Evolutionary conservation across 2,113 vertebrate genomes (phyloP).

Genomic region (Charadrius vociferus): DNA sequence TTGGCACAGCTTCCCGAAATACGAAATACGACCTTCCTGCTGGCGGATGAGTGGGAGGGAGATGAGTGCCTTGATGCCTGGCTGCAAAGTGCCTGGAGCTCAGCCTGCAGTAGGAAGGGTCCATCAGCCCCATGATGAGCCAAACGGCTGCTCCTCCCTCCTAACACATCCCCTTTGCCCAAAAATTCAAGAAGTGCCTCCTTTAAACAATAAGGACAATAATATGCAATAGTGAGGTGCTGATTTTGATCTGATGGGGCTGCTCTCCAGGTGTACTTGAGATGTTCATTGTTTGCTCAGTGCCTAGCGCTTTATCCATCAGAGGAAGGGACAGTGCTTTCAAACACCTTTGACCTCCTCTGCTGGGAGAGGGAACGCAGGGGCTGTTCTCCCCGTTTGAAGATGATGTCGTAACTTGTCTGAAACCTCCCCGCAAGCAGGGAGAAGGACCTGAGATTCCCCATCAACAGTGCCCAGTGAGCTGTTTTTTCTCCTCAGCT

Average conservation of each 20-base stretch:
- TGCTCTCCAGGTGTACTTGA: neutral
- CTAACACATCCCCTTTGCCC: neutral
- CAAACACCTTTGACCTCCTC: neutral
- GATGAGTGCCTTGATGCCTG: neutral
- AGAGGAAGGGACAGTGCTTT: neutral
- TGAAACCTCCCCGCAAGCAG: neutral
- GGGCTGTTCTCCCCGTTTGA: neutral
- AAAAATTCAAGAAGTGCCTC: neutral
- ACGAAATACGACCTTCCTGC: accelerated
- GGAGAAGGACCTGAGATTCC: neutral
- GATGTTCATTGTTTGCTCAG: neutral
- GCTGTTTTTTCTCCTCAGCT: neutral
- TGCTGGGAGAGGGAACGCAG: neutral
- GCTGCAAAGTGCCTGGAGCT: neutral
- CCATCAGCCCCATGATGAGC: accelerated
- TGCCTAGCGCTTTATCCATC: accelerated
- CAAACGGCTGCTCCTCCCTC: neutral
- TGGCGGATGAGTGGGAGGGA: neutral
- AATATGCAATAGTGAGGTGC: neutral
- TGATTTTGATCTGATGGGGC: neutral
- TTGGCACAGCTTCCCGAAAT: neutral
- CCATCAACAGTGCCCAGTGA: neutral
- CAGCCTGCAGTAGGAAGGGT: accelerated
- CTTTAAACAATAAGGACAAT: neutral
- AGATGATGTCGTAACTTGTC: neutral